Base-by-base conservation (phyloP, 1,140 invertebrate genomes). In the Drosophila burlai region DNA sequence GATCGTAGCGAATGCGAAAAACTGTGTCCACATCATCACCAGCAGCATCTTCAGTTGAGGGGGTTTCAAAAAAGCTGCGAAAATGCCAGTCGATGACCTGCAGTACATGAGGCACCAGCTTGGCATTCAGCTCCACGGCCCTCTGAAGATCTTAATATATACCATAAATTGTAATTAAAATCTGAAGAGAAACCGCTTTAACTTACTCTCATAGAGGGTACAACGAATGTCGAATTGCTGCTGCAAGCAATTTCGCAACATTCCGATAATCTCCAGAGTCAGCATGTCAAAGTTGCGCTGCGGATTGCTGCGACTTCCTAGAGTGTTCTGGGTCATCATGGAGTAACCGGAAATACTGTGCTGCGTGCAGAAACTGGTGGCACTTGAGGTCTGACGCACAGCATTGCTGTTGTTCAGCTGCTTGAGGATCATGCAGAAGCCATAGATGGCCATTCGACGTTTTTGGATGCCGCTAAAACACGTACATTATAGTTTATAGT, bases 51-150 rank as follows among this genome's bases (percentile, higher is more conserved):
- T 80, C 81, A 4, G 29, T 60, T 4, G 66, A 2, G 0, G 86
- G 62, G 0, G 71, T 91, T 1, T 81, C 69, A 10, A 93, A 93
- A 38, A 91, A 93, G 10, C 73, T 74, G 3, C 92, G 89, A 62
- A 93, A 93, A 68, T 93, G 91, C 73, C 82, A 91, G 40, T 93
- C 92, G 10, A 93, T 83, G n/a, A 93, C 92, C 62, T 93, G 91
- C 3, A 93, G 18, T 0, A 93, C 74, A 76, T 93, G 92, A 1
- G 91, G 91, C 18, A 86, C 83, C 1, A 93, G 54, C 38, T 93
- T 93, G 8, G 89, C 77, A 84, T 93, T 93, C 1, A 93, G 57
- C 45, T 93, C 91, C 13, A 93, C 89, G n/a, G 92, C 92, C 6
- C 91, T 84, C 31, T 91, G 85, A 10, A 93, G 80, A 77, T 92